Percentiles rank a stretch among this genome's conserved stretches.
Evolutionary conservation across 2,113 vertebrate species (phyloP).

Genomic region (Casuarius casuarius): DNA sequence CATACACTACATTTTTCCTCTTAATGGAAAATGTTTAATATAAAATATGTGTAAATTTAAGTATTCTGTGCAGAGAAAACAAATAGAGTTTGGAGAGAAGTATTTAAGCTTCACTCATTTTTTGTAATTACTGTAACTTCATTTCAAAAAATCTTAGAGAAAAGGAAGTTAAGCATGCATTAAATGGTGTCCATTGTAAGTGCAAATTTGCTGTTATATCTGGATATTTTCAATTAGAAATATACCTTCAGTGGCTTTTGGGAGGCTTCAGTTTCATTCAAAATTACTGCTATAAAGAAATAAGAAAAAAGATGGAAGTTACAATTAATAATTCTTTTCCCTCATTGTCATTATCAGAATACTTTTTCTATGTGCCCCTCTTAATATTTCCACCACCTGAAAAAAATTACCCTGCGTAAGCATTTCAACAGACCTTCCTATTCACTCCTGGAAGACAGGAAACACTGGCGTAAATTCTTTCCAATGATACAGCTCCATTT

Average conservation of each 20-base stretch:
- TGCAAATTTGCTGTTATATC: not conserved
- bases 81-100: not conserved
- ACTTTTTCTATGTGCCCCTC: not conserved
- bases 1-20: not conserved
- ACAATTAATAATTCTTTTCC: not conserved
- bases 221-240: not conserved
- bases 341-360: not conserved
- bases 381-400: not conserved
- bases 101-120: not conserved
- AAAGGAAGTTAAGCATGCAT: not conserved
- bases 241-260: not conserved
- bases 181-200: not conserved
- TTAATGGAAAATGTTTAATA: not conserved
- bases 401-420: not conserved
- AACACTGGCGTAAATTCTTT: too few relatives aligned
- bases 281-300: not conserved
- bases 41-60: not conserved
- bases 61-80: not conserved
- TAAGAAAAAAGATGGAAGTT: not conserved
- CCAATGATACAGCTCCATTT: too few relatives aligned
- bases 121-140: not conserved
- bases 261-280: not conserved
- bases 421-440: not conserved
- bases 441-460: not conserved
- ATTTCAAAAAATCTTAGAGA: not conserved